Base-by-base conservation (phyloP, 2,888 invertebrate species). In the Drosophila anomalata region DNA sequence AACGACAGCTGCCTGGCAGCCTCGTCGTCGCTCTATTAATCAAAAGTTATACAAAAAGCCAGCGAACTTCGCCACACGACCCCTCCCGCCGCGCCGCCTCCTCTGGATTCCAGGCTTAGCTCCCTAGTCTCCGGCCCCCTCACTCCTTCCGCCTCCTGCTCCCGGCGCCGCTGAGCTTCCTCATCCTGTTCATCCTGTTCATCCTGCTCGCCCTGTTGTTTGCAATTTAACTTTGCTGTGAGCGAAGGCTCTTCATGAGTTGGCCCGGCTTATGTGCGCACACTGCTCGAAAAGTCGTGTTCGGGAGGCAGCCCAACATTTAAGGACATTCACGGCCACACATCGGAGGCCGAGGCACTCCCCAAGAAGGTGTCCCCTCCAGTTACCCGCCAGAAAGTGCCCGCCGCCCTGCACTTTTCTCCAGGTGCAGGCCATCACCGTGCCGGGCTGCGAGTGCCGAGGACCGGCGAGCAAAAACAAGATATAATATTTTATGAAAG, bases 31-130 rank as follows among this genome's bases (percentile, higher is more conserved):
- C 77, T 81, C 83, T 81, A 83, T 81, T 81, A 81, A 83, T 83
- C 83, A 81, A 81, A 81, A 83, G 83, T 81, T 81, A 74, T 80
- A 79, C 74, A 80, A 78, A 82, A 83, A 82, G 78, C 79, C 76
- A 76, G 69, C 62, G 75, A 82, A 79, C 73, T 79, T 76, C 78
- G 72, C 76, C 76, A 66, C 77, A 79, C 66, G 69, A 78, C 54
- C 66, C 58, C 44, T 26, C 53, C 48, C 26, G 14, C n/a, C 26
- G 29, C 29, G 14, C n/a, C 26, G 29, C 29, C 3, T 8, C 41
- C 29, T 26, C 44, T 12, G 11, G 4, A 9, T 36, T 61, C 50
- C 26, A 39, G 42, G 50, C 26, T 46, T 59, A 20, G 29, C 24
- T 53, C 31, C 39, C 17, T 24, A 17, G 7, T 31, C 26, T 44